Percentiles rank a stretch among this genome's conserved stretches.
These are phyloP conservation scores for Characodon lateralis DNA, from an alignment of 2,797 vertebrate species.

Conservation along the genomic window DNA sequence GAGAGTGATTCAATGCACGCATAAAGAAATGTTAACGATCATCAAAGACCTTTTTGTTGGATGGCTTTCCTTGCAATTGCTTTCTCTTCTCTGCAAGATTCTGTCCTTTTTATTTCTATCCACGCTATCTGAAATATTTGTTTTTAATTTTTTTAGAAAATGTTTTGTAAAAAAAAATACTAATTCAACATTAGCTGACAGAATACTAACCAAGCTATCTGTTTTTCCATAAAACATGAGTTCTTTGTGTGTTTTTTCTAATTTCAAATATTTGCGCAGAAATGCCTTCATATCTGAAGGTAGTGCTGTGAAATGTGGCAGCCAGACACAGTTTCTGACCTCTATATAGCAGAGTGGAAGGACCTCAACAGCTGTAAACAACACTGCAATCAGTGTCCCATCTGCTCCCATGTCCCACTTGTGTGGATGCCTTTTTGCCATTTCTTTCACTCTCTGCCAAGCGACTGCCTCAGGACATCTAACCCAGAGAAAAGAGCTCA, in stretches of 20 bases:
- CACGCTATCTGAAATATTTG: constrained; percentile 32
- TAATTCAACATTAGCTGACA: background rate
- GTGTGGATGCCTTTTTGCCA: constrained; percentile 83
- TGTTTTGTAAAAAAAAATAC: background rate
- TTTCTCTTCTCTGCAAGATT: constrained; percentile 42
- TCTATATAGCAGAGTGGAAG: constrained; percentile 75
- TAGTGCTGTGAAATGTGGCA: constrained; percentile 64
- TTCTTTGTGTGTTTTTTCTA: constrained; percentile 19
- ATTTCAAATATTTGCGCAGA: constrained; percentile 40
- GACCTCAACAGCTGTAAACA: constrained; percentile 85
- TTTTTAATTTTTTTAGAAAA: constrained; percentile 22
- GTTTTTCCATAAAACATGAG: background rate
- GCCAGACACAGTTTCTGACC: constrained; percentile 77
- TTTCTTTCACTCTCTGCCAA: constrained; percentile 86
- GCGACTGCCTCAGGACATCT: constrained; percentile 84
- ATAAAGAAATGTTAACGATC: constrained; percentile 83
- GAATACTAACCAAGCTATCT: constrained; percentile 14
- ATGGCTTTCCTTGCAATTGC: constrained; percentile 62
- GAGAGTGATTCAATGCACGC: constrained; percentile 82
- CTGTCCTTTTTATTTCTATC: constrained; percentile 61
- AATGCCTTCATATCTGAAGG: constrained; percentile 52
- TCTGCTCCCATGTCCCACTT: constrained; percentile 86
- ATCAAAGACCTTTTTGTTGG: constrained; percentile 78
- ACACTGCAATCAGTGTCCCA: constrained; percentile 85
- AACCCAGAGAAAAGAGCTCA: constrained; percentile 86